phyloP scores from a whole-genome alignment of 2,888 invertebrate genomes.

The Hypomecis punctinalis region DNA sequence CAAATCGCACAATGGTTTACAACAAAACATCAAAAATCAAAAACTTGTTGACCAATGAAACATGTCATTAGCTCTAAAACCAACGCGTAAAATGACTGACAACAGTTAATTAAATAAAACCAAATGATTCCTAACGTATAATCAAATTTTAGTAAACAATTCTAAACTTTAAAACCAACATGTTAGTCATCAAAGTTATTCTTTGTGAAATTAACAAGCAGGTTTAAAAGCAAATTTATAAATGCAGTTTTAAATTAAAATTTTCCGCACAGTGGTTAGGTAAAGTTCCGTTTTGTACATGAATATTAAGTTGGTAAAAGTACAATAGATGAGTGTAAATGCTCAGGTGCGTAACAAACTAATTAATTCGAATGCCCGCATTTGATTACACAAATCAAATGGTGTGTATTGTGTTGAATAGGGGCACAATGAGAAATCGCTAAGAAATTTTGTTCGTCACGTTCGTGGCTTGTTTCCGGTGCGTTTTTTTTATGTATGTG shows the following conservation, averaged over 20 bases:
- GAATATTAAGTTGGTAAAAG: slow-evolving; percentile 39
- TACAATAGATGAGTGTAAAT: slow-evolving; percentile 66
- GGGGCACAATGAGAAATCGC: slow-evolving; percentile 84
- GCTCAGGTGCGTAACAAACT: slow-evolving; percentile 84
- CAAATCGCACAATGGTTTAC: slow-evolving; percentile 37
- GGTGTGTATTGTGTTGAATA: slow-evolving; percentile 63
- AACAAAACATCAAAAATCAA: slow-evolving; percentile 47
- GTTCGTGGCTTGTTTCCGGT: slow-evolving; percentile 78
- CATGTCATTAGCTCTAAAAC: slow-evolving; percentile 57
- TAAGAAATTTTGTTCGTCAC: slow-evolving; percentile 84
- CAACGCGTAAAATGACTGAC: slow-evolving; percentile 57
- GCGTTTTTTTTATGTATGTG: slow-evolving; percentile 69
- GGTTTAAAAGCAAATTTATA: slow-evolving; percentile 30
- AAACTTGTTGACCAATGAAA: slow-evolving; percentile 55
- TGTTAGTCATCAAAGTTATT: slow-evolving; percentile 5
- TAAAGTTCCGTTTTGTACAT: slow-evolving; percentile 5
- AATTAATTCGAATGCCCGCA: slow-evolving; percentile 84
- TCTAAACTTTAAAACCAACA: slow-evolving; percentile 33
- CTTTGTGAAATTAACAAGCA: background rate
- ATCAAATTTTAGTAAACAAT: slow-evolving; percentile 41
- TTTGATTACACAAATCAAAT: slow-evolving; percentile 85
- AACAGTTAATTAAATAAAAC: slow-evolving; percentile 67
- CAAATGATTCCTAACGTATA: slow-evolving; percentile 60
- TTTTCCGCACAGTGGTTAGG: slow-evolving; percentile 1
- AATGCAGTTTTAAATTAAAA: slow-evolving; percentile 15